Base-by-base conservation (phyloP, 2,797 vertebrate genomes). In the Acanthornis magna region DNA sequence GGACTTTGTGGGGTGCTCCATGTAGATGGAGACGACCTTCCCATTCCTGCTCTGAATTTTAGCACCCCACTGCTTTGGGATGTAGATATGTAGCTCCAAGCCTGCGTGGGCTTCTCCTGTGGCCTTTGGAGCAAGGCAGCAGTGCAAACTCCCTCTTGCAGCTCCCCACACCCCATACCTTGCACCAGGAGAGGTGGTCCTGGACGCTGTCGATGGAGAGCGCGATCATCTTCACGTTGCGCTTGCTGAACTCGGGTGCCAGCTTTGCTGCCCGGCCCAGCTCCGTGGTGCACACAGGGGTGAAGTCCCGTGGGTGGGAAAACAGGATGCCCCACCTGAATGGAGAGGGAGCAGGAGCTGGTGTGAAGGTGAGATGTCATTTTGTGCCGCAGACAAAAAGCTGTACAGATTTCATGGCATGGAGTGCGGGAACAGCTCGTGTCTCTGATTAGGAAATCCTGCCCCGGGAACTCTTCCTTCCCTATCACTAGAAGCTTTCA, bases 241-340 rank as follows among this genome's bases (percentile, higher is more conserved):
- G 98, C 88, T 99, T 99, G 94, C 97, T 97, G 97, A 99, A 99
- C 97, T 99, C 98, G 0, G 97, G 80, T 0, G 98, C 98, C 97
- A 99, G 78, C 91, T 95, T 98, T 0, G 98, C 98, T 0, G 99
- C 99, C 55, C 98, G 97, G 82, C 98, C 99, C 7, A 99, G 98
- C 97, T 99, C 99, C 0, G 99, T 99, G 93, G 99, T 99, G 94
- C 99, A 99, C 36, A 99, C 99, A 0, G 99, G 99, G 1, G 99
- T 99, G 92, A 99, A 99, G 97, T 99, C 99, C 62, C 97, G 98
- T 0, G 99, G 99, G 96, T 99, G 99, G 48, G 99, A 99, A 96
- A 99, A 99, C 91, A 99, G 98, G 94, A 99, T 97, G 21, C 99
- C 99, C 99, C 99, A 99, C 87, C 99, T 99, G 95, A 48, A 96